phyloP scores from a whole-genome alignment of 2,113 vertebrate genomes.

The Parus major region DNA sequence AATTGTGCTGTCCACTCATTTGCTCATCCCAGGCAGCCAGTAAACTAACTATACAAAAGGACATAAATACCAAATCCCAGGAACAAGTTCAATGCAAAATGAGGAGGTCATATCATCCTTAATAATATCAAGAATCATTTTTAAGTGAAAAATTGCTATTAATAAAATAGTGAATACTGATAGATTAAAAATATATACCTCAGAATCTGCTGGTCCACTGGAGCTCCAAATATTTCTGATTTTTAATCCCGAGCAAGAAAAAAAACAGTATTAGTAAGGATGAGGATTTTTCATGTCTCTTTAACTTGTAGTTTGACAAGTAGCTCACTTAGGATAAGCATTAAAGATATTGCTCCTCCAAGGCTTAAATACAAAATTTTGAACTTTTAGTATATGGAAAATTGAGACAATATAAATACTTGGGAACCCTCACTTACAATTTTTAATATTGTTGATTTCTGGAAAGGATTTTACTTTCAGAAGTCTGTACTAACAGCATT shows the following conservation, averaged over 20 bases:
- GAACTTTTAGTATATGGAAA: not conserved
- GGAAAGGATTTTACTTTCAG: not conserved
- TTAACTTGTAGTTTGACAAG: not conserved
- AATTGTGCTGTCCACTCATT: not conserved
- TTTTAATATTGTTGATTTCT: not conserved
- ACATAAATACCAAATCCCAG: not conserved
- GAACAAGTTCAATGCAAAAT: not conserved
- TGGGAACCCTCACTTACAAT: fast-evolving
- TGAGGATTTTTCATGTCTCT: not conserved
- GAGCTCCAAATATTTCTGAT: not conserved
- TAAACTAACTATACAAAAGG: not conserved
- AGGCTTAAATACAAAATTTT: not conserved
- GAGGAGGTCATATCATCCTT: not conserved
- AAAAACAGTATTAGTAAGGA: not conserved
- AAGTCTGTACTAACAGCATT: not conserved
- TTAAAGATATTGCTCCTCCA: not conserved
- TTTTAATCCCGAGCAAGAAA: not conserved
- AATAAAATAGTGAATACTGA: not conserved
- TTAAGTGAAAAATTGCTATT: not conserved
- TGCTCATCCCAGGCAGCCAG: not conserved
- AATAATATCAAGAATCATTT: not conserved
- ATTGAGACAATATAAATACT: not conserved
- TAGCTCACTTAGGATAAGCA: not conserved
- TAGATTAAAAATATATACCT: not conserved
- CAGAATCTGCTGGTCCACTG: not conserved